These are phyloP conservation scores for Neosilurus mollespiculum DNA, from an alignment of 2,797 vertebrate species.

Conservation along the genomic window DNA sequence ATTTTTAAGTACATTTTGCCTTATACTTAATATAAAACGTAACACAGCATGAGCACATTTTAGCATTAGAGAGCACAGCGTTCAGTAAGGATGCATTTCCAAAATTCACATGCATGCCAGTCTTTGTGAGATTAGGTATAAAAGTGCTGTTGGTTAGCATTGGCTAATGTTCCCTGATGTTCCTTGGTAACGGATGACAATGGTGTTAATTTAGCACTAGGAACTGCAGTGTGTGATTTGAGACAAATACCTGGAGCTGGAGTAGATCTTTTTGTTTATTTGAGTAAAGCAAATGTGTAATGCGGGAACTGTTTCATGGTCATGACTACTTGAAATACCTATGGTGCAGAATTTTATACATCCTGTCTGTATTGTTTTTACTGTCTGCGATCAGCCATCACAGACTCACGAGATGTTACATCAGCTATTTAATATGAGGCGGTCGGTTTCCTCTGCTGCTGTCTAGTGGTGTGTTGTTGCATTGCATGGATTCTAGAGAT, in stretches of 20 bases:
- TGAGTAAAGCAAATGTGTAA: not conserved
- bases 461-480: conserved; percentile 34
- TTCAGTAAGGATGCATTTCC: not conserved
- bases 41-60: not conserved
- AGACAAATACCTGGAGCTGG: not conserved
- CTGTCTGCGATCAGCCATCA: not conserved
- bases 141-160: not conserved
- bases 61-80: not conserved
- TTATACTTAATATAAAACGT: not conserved
- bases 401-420: not conserved
- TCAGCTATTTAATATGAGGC: not conserved
- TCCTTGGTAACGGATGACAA: not conserved
- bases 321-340: not conserved
- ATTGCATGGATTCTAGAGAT: not conserved
- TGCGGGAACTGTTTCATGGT: not conserved
- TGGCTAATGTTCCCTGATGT: not conserved
- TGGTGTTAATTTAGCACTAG: not conserved
- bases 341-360: conserved; percentile 20
- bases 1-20: not conserved
- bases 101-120: not conserved
- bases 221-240: not conserved
- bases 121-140: not conserved
- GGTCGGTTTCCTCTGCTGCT: conserved; percentile 26
- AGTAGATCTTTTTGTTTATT: not conserved
- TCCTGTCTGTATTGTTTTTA: conserved; percentile 22